Conservation (phyloP, 2,888 invertebrate species). For the Agrochola litura region DNA sequence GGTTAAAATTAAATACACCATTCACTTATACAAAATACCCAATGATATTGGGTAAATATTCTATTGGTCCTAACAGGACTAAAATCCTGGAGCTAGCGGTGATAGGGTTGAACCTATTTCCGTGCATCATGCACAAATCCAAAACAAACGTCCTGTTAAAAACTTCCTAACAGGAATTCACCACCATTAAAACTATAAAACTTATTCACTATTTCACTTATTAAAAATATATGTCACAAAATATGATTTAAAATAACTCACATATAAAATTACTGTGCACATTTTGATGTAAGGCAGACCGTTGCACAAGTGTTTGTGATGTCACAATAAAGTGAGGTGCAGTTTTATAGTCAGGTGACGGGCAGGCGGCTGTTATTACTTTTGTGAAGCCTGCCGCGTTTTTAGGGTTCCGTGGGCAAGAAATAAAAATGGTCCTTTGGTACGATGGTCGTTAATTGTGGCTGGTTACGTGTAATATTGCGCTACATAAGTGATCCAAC, state of each 20-base stretch:
- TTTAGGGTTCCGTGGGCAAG: constrained; percentile 64
- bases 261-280: constrained; percentile 82
- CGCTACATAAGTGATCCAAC: neutral
- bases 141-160: neutral
- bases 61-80: neutral
- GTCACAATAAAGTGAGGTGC: constrained; percentile 76
- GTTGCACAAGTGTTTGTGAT: constrained; percentile 80
- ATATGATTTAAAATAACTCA: constrained; percentile 76
- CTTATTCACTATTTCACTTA: constrained; percentile 39
- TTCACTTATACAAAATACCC: neutral
- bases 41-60: neutral
- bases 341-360: constrained; percentile 84
- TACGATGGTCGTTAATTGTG: neutral
- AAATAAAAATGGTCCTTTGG: neutral
- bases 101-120: neutral
- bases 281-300: constrained; percentile 78
- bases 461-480: neutral
- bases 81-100: neutral
- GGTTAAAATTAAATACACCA: neutral
- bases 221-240: constrained; percentile 27
- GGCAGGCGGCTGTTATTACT: constrained; percentile 69
- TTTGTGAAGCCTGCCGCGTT: constrained; percentile 61
- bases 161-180: neutral
- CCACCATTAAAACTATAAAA: constrained; percentile 1
- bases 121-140: neutral